These are phyloP conservation scores for Myotis pilosus DNA, from an alignment of 2,797 vertebrate species.

Conservation along the genomic window DNA sequence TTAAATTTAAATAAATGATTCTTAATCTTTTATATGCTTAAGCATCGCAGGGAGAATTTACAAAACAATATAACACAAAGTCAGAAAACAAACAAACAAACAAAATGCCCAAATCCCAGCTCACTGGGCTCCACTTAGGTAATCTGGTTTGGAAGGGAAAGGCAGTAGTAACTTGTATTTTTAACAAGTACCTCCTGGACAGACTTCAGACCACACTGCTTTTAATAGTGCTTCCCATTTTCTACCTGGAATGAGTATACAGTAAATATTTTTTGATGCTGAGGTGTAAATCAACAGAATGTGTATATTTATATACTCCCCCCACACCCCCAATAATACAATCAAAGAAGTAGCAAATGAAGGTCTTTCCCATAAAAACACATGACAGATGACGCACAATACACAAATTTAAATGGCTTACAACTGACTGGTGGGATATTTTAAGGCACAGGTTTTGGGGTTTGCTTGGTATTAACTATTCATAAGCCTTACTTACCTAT, in stretches of 20 bases:
- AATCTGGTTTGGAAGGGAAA: not conserved
- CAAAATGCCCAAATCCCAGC: not conserved
- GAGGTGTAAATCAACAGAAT: not conserved
- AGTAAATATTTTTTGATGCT: conserved; percentile 9
- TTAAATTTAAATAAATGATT: not conserved
- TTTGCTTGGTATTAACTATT: conserved; percentile 14
- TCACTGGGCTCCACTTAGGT: not conserved
- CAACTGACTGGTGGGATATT: not conserved
- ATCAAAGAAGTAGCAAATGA: conserved; percentile 18
- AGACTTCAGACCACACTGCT: not conserved
- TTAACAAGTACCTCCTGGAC: not conserved
- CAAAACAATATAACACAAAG: not conserved
- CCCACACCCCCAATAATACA: not conserved
- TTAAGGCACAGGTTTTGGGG: not conserved
- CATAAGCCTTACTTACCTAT: not conserved
- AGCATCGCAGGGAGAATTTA: not conserved
- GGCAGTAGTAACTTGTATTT: not conserved
- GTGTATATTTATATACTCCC: not conserved
- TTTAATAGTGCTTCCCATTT: not conserved
- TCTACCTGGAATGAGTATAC: not conserved
- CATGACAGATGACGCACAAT: not conserved
- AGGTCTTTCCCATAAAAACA: conserved; percentile 22
- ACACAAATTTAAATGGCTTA: not conserved
- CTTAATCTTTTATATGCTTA: not conserved
- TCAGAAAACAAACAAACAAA: not conserved